A percentile compares a stretch with the other conserved stretches of the same genome.
Evolutionary conservation across 2,113 vertebrate genomes (phyloP).

Genomic region (Vombatus ursinus): DNA sequence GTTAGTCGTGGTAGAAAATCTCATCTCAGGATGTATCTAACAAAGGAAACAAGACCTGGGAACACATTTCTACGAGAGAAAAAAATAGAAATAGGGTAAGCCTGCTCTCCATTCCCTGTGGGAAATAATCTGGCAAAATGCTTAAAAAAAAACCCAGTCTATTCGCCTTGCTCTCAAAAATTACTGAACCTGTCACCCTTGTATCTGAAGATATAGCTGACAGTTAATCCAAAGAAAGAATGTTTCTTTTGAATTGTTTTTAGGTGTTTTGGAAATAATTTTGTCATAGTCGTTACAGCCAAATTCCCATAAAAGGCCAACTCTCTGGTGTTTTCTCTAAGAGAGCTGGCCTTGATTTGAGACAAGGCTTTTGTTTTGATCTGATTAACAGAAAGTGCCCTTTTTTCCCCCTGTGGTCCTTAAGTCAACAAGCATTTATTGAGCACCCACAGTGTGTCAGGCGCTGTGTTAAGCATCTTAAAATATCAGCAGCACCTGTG

Average conservation of each 20-base stretch:
- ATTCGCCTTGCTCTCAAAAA: conserved; percentile 9
- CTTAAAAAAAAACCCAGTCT: neutral
- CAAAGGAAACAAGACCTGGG: conserved; percentile 2
- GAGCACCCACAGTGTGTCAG: neutral
- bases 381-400: neutral
- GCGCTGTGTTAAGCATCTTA: neutral
- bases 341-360: neutral
- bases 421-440: neutral
- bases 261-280: conserved; percentile 44
- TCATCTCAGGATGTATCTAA: neutral
- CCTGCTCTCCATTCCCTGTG: neutral
- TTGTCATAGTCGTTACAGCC: neutral
- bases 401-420: neutral
- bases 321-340: neutral
- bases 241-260: conserved; percentile 28
- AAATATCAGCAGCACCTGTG: neutral
- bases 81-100: neutral
- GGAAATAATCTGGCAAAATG: conserved; percentile 21
- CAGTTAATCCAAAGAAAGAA: neutral
- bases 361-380: neutral
- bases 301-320: neutral
- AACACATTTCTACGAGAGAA: conserved; percentile 20
- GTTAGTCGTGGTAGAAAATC: neutral
- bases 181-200: neutral
- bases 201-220: neutral